Base-by-base conservation (phyloP, 2,113 vertebrate species). In the Platichthys stellatus region DNA sequence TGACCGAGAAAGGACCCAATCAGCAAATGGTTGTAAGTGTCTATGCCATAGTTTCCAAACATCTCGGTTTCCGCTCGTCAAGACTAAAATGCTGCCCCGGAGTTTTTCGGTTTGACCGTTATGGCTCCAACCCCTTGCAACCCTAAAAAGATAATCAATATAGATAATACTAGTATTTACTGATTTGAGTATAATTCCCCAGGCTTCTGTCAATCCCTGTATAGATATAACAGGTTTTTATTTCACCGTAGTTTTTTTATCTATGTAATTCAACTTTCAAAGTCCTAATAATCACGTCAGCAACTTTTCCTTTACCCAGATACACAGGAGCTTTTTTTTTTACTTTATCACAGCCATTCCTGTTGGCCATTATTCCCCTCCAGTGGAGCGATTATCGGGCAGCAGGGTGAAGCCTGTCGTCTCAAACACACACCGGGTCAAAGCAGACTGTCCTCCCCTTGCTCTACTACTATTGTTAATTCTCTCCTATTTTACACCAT, bases 401-500 rank as follows among this genome's bases (percentile, higher is more conserved):
- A 64, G 78, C 63, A 74, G 60, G 72, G 51, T 78, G 71, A 81
- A 68, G 61, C 69, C 71, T 79, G 80, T 82, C 69, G 53, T 85
- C 76, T 82, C 58, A 49, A 76, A 76, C 76, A 87, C 72, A 78
- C 67, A 71, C 58, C 74, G 67, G 81, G 86, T 90, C 90, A 91
- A 75, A 80, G 72, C 77, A 35, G 54, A 31, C 77, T 81, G 63
- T 82, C 84, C 81, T 85, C 78, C 74, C 68, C 76, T 80, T 82
- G 69, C 84, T 79, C 78, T 65, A 53, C 73, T 68, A 66, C 86
- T 81, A 77, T 91, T 90, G 84, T 83, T 87, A 90, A 92, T 87
- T 86, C 89, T 81, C 79, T 71, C 67, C 86, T 83, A 85, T 89
- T 93, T 92, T 88, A 88, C 81, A 79, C 87, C 88, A 92, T 92